Conservation (phyloP, 2,113 vertebrate species). For the Plecturocebus donacophilus region DNA sequence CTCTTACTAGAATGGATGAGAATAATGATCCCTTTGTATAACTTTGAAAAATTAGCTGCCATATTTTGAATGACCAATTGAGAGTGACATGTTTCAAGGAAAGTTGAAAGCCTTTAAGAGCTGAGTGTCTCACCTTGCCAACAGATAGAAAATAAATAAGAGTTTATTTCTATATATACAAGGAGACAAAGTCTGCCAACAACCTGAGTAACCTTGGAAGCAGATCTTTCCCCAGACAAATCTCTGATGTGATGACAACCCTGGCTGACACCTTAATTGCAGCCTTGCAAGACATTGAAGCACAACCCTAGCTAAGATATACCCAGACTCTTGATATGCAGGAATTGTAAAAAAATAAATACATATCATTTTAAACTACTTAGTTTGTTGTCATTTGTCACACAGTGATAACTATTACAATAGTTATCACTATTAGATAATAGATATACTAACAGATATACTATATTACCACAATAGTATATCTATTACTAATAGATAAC, state of each 20-base stretch:
- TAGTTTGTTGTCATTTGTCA: background rate
- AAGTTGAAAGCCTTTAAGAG: background rate
- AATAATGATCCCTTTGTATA: background rate
- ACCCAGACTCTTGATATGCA: background rate
- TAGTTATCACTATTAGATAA: background rate
- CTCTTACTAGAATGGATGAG: background rate
- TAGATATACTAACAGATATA: too few species aligned
- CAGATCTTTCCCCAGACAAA: background rate
- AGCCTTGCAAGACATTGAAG: background rate
- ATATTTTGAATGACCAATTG: background rate
- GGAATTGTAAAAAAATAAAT: background rate
- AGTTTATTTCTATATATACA: background rate
- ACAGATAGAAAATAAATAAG: background rate
- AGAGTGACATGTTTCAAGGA: background rate
- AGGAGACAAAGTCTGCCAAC: background rate
- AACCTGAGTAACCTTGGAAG: background rate
- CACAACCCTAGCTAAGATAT: background rate
- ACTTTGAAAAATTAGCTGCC: background rate
- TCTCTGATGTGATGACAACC: background rate
- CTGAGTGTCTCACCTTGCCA: background rate
- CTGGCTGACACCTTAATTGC: background rate
- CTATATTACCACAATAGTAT: too few species aligned
- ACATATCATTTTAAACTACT: background rate
- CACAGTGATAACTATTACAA: background rate
- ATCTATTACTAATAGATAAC: too few species aligned